Base-by-base conservation (phyloP, 2,888 invertebrate genomes). In the Spialia ferax region DNA sequence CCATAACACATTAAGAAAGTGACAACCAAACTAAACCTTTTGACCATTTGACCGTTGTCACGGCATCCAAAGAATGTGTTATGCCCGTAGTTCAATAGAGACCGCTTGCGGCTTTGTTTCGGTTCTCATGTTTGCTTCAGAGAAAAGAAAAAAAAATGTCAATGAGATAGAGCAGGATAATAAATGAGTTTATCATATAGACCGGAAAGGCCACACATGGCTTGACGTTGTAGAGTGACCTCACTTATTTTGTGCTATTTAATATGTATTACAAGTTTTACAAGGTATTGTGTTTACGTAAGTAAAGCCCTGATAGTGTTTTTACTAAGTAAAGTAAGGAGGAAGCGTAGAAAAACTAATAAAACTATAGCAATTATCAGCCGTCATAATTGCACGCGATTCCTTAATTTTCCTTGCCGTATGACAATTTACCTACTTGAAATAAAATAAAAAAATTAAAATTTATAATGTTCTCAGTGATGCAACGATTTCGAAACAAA, bases 161-260 rank as follows among this genome's bases (percentile, higher is more conserved):
- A 65, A 59, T 38, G 50, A 50, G 50, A 59, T 54, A 59, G 48
- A 50, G 18, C 56, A 20, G 38, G 35, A 48, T 52, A 20, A 60
- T 60, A 38, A 60, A 60, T 59, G 66, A 38, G 52, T 52, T 65
- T 10, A 50, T 42, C 38, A 65, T 65, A 42, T 59, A 48, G 45
- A 64, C 63, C 63, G 63, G 63, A 63, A 63, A 54, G 52, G 23
- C 62, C 54, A 38, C 63, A 63, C 38, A 42, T 54, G 54, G 38
- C n/a, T 52, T 52, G 13, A 32, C 32, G 10, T 64, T 20, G 26
- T 52, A 29, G 63, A 52, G 6, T 59, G 50, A 42, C 45, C 45
- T 48, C 42, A 10, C 38, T 18, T 11, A 45, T 38, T 57, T n/a
- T 57, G 6, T 23, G 38, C n/a, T 35, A 13, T 22, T 57, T 35